A percentile compares a stretch with the other conserved stretches of the same genome.
These are phyloP conservation scores for Lithophane leautieri DNA, from an alignment of 2,888 invertebrate species.

Conservation along the genomic window DNA sequence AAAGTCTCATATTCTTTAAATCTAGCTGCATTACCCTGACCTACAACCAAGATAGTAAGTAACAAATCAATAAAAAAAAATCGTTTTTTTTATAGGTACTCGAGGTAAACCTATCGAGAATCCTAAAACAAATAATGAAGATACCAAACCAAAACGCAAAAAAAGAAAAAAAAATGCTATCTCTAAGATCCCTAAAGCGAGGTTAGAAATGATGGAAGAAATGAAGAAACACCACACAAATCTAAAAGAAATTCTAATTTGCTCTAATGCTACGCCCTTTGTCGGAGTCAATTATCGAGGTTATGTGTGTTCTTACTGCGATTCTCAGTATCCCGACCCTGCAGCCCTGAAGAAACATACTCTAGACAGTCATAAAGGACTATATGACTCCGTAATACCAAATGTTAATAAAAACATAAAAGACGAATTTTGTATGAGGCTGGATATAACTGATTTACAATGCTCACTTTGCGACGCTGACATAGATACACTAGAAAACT, in stretches of 20 bases:
- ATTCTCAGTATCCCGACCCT: slow-evolving; percentile 63
- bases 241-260: slow-evolving; percentile 36
- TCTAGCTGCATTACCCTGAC: neutral
- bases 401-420: slow-evolving; percentile 63
- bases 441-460: slow-evolving; percentile 39
- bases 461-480: slow-evolving; percentile 30
- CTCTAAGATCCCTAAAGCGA: neutral
- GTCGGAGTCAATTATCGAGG: slow-evolving; percentile 65
- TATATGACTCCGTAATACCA: slow-evolving; percentile 11
- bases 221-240: slow-evolving; percentile 37
- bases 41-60: neutral
- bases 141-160: neutral
- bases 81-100: slow-evolving; percentile 53
- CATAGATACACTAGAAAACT: slow-evolving; percentile 33
- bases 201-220: neutral
- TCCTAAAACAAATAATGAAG: neutral
- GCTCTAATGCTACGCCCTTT: slow-evolving; percentile 73
- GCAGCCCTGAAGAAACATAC: slow-evolving; percentile 71
- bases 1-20: too few relatives aligned
- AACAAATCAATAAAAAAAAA: neutral
- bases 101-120: neutral
- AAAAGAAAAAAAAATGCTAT: neutral
- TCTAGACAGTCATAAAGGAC: slow-evolving; percentile 56
- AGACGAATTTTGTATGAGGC: slow-evolving; percentile 1
- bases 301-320: slow-evolving; percentile 72